Evolutionary conservation across 1,140 invertebrate species (phyloP), one percentile per base, ranked within the genome.

Genomic region (Bombus superbus): DNA sequence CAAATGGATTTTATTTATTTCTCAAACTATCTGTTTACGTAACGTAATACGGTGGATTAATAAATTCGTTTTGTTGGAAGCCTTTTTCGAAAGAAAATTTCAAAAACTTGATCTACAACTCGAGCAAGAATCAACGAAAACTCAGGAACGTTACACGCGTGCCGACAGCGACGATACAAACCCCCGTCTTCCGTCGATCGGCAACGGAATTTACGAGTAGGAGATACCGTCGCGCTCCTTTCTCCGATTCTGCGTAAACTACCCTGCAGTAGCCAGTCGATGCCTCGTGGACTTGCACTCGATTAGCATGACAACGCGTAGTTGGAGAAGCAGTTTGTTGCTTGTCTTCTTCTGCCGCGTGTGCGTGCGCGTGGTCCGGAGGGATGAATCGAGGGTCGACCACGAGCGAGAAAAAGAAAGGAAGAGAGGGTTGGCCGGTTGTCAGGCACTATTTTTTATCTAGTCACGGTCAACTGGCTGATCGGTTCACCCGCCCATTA

Each of bases 391-490:
- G 66, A 59, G 74, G 69, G 76, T 28, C 68, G 82, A 22, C 28
- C 73, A 57, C 42, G 32, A 18, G 42, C 40, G 44, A 6, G 38
- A 74, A 32, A 18, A 44, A 73, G 42, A n/a, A 59, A 32, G 35
- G 38, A 38, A 69, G 66, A 42, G 47, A 76, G 76, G 32, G 83
- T 59, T 77, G 73, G 89, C 62, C 59, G 76, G 74, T 74, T 92
- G 86, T 93, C 90, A 81, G 94, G 94, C 94, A 94, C 93, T 95
- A 95, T 95, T 95, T 95, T 95, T 95, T 95, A 95, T 95, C 95
- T 95, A 94, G 95, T 95, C 95, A 95, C 95, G 95, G 95, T 95
- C 95, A 95, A 95, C 95, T 95, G 94, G 92, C 94, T 94, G 93
- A 93, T 91, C 88, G 90, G 91, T 91, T 92, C 93, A 89, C 92